Base-by-base conservation (phyloP, 2,888 invertebrate species). In the Acronicta alni region DNA sequence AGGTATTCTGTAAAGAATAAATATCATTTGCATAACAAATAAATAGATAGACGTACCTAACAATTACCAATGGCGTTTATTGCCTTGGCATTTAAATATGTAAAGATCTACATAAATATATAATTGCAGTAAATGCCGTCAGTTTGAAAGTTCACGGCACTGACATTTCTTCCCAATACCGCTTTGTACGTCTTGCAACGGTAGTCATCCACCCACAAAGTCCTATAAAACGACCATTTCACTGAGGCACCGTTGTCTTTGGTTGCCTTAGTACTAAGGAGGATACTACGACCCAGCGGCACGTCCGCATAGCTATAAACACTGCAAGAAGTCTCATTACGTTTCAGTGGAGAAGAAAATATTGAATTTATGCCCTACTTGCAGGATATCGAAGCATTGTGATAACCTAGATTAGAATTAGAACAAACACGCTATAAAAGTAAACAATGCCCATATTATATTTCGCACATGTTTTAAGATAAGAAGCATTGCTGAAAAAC, bases 191-290 rank as follows among this genome's bases (percentile, higher is more conserved):
- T 39, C 46, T 69, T 47, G 41, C 45, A 57, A 42, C 44, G 44
- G 58, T 52, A 65, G 52, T 49, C 59, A 51, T 64, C 42, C 18
- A 44, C 45, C 79, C 62, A 71, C 75, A 75, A 76, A 74, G 54
- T 57, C 61, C 66, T 66, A 79, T 83, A 81, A 82, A 83, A 79
- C 64, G 46, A 65, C 61, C 68, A 75, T 82, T 82, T 80, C 59
- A 61, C 65, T 53, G 44, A 63, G 65, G 63, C 58, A 63, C 45
- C 58, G 66, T 63, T 69, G 56, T 62, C 61, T 67, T 56, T 59
- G 66, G 66, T 63, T 69, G 56, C 63, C 61, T 67, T 56, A 61
- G 66, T 59, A 58, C 54, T 47, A 32, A 10, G 58, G 55, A 59
- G 58, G 62, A 65, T 67, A 66, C 55, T 59, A 54, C 37, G 37